These are phyloP conservation scores for Megaustenia siamemsis DNA, from an alignment of 2,888 invertebrate species.

Conservation along the genomic window DNA sequence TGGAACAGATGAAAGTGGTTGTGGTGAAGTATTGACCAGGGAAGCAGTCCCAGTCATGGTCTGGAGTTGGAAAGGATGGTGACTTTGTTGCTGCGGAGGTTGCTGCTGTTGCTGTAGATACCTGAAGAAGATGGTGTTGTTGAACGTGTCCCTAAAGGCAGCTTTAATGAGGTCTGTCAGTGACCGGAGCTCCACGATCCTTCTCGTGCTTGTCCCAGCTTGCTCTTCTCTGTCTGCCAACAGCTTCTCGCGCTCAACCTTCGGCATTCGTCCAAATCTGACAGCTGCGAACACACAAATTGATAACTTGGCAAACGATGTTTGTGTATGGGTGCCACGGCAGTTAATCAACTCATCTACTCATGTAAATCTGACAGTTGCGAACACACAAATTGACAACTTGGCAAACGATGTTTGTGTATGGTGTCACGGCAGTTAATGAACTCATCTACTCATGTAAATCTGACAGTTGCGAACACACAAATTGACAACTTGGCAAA, in stretches of 20 bases:
- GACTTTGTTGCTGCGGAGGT: neutral
- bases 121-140: slow-evolving; percentile 58
- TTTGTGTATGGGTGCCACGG: too few species aligned
- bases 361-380: too few species aligned
- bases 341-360: too few species aligned
- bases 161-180: slow-evolving; percentile 72
- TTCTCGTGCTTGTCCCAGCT: slow-evolving; percentile 61
- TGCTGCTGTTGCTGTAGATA: slow-evolving; percentile 45
- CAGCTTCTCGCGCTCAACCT: slow-evolving; percentile 73
- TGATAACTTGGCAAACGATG: neutral
- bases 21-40: slow-evolving; percentile 3
- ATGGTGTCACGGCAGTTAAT: too few species aligned
- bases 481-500: too few species aligned
- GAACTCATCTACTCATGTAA: too few species aligned
- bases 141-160: slow-evolving; percentile 65
- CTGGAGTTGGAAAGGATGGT: neutral
- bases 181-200: slow-evolving; percentile 71
- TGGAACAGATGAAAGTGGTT: slow-evolving; percentile 14
- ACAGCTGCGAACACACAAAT: slow-evolving; percentile 65
- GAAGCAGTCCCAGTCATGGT: slow-evolving; percentile 25
- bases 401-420: too few species aligned
- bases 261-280: slow-evolving; percentile 76
- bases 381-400: too few species aligned
- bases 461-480: too few species aligned
- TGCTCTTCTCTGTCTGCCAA: slow-evolving; percentile 74